Percentiles rank a stretch among this genome's conserved stretches.
Evolutionary conservation across 2,113 vertebrate species (phyloP).

Genomic region (Mastomys natalensis): DNA sequence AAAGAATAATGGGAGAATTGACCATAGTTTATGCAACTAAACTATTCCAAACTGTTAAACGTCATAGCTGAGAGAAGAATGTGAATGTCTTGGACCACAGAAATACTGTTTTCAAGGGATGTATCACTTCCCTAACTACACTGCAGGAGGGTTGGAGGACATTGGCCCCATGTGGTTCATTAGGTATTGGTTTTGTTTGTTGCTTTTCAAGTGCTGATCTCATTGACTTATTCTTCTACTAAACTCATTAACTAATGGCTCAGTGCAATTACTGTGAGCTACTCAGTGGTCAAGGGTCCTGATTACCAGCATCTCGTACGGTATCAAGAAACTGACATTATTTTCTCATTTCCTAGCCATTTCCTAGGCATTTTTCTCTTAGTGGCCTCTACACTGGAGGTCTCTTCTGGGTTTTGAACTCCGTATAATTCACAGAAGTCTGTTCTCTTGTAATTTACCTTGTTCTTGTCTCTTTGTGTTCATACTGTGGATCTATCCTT

Average conservation of each 20-base stretch:
- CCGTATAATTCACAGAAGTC: too few species aligned
- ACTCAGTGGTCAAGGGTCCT: background rate
- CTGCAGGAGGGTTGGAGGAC: background rate
- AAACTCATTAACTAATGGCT: background rate
- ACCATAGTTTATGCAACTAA: background rate
- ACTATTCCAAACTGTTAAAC: background rate
- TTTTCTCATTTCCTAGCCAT: background rate
- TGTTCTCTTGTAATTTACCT: accelerated
- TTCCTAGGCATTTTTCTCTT: background rate
- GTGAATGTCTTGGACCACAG: background rate
- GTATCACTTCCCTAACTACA: background rate
- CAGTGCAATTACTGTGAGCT: background rate
- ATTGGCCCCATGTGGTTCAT: background rate
- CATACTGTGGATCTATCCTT: background rate
- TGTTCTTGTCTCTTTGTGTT: background rate
- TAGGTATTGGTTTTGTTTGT: background rate
- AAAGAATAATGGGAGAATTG: background rate
- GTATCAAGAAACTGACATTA: background rate
- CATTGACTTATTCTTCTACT: background rate
- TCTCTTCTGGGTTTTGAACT: background rate
- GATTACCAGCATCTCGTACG: background rate
- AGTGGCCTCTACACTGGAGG: background rate
- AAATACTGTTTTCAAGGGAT: background rate
- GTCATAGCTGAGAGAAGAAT: background rate
- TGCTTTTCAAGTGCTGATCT: background rate